Conservation (phyloP, 2,888 invertebrate genomes). For the Sinotaia quadrata region DNA sequence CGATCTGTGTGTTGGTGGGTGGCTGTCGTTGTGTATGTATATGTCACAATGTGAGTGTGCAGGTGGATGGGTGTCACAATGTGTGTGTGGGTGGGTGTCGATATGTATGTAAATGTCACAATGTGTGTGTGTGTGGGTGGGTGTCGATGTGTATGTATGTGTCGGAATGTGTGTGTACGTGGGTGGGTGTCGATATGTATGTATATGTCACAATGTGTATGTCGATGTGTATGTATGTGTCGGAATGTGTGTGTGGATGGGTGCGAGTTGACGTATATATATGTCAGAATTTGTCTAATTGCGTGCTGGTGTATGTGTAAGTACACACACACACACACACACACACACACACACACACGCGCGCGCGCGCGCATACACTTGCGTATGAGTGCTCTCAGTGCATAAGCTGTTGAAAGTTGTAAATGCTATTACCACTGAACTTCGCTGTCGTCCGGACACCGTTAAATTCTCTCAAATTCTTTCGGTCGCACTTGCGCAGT, state of each 20-base stretch:
- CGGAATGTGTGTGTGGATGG: background rate
- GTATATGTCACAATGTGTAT: background rate
- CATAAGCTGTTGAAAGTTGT: no score
- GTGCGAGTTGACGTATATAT: no score
- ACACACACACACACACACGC: slow-evolving; percentile 13
- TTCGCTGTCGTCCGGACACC: no score
- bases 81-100: background rate
- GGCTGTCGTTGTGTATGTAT: background rate
- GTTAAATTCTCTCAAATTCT: no score
- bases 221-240: background rate
- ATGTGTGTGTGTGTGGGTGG: slow-evolving; percentile 6
- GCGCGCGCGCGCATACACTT: no score
- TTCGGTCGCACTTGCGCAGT: no score
- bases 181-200: slow-evolving; percentile 1
- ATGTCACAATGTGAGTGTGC: background rate
- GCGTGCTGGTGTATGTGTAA: background rate
- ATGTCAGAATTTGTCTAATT: no score
- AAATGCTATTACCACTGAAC: no score
- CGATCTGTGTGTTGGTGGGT: background rate
- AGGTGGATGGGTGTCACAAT: background rate
- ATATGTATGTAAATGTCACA: background rate
- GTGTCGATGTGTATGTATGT: slow-evolving; percentile 7
- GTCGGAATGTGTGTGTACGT: slow-evolving; percentile 1
- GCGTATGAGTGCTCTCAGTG: no score
- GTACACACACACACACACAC: slow-evolving; percentile 4